Percentiles rank a stretch among this genome's conserved stretches.
These are phyloP conservation scores for Octopus sinensis DNA, from an alignment of 1,140 invertebrate genomes.

Conservation along the genomic window DNA sequence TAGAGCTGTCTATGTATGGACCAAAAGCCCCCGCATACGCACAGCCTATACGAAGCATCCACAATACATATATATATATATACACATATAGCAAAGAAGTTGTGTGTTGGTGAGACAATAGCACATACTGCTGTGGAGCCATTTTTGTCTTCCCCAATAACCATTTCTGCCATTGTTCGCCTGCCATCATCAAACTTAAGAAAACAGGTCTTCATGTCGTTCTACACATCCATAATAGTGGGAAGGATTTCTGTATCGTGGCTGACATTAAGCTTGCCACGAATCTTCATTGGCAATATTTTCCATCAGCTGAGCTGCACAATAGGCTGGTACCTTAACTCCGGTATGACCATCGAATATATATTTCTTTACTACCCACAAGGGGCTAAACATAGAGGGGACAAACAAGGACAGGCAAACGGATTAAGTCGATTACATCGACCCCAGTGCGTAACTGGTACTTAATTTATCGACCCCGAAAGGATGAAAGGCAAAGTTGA, in stretches of 20 bases:
- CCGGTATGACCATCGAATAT: conserved; percentile 98
- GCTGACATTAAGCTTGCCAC: conserved; percentile 52
- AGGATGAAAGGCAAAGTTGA: too few species aligned
- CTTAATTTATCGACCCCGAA: too few species aligned
- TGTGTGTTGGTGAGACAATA: conserved; percentile 79
- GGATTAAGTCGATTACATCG: too few species aligned
- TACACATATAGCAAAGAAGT: conserved; percentile 65
- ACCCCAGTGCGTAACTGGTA: too few species aligned
- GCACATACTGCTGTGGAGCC: conserved; percentile 96
- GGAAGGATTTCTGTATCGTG: conserved; percentile 50
- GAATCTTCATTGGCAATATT: conserved; percentile 53
- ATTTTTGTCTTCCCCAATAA: conserved; percentile 83
- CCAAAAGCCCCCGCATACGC: too few species aligned
- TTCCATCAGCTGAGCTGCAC: conserved; percentile 77
- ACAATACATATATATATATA: too few species aligned
- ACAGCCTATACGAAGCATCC: too few species aligned
- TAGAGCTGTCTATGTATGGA: too few species aligned
- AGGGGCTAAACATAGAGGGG: too few species aligned
- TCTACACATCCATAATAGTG: conserved; percentile 68
- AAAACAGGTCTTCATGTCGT: conserved; percentile 88
- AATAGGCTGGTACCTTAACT: conserved; percentile 84
- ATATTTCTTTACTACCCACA: too few species aligned
- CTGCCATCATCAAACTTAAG: conserved; percentile 79
- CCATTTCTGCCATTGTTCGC: conserved; percentile 80
- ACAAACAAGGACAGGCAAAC: too few species aligned